These are phyloP conservation scores for Chloropsis cyanopogon DNA, from an alignment of 2,113 vertebrate species.

Conservation along the genomic window DNA sequence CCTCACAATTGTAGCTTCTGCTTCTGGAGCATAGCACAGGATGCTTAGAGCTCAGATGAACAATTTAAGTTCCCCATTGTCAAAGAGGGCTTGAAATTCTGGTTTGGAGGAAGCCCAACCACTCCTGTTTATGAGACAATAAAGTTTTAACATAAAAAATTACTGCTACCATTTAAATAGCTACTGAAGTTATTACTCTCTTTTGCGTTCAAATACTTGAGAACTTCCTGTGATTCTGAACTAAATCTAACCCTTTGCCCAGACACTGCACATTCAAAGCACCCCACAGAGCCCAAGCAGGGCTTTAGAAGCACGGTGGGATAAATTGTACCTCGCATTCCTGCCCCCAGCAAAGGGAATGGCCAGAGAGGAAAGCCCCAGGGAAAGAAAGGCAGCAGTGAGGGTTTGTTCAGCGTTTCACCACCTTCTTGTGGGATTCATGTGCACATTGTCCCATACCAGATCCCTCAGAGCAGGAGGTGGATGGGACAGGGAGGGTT, in stretches of 20 bases:
- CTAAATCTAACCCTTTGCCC: neutral
- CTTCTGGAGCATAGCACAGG: neutral
- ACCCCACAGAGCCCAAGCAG: neutral
- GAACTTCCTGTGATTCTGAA: neutral
- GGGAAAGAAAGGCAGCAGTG: neutral
- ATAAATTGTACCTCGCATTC: neutral
- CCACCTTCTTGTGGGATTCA: neutral
- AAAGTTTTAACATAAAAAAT: neutral
- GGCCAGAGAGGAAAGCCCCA: neutral
- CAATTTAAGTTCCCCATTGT: neutral
- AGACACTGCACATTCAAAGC: neutral
- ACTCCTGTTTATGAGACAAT: neutral
- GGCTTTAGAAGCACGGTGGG: neutral
- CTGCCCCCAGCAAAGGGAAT: neutral
- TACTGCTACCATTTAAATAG: neutral
- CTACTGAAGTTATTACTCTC: neutral
- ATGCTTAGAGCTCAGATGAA: neutral
- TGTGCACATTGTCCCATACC: fast-evolving
- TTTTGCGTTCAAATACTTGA: neutral
- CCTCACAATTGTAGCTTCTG: neutral
- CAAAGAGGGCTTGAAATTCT: neutral
- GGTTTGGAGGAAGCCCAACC: neutral
- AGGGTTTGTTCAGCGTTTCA: neutral
- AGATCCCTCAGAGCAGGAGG: neutral
- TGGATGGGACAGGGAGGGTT: neutral